A percentile compares a stretch with the other conserved stretches of the same genome.
Conservation (phyloP, 2,888 invertebrate species). For the Callinectes sapidus region DNA sequence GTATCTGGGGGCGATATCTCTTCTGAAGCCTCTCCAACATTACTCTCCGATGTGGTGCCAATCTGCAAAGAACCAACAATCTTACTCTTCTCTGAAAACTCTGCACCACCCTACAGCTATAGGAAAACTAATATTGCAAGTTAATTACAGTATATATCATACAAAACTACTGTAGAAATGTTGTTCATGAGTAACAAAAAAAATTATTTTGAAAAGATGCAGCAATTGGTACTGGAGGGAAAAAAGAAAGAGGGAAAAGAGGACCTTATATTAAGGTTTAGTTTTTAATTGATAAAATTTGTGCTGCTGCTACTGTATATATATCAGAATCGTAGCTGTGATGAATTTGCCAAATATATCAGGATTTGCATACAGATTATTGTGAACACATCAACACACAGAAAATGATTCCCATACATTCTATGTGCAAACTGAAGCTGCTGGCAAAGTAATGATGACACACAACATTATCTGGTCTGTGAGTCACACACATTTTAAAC, state of each 20-base stretch:
- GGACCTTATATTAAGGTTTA: neutral
- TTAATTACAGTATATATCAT: neutral
- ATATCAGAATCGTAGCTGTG: neutral
- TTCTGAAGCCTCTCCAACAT: slow-evolving; percentile 69
- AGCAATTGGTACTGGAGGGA: neutral
- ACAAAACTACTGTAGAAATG: neutral
- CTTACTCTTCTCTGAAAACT: neutral
- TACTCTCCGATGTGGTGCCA: slow-evolving; percentile 34
- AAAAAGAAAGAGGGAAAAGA: neutral
- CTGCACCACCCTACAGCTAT: neutral
- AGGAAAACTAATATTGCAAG: neutral
- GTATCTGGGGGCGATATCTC: slow-evolving; percentile 69
- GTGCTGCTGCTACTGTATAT: neutral
- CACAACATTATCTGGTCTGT: neutral
- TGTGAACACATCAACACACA: neutral
- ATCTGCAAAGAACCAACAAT: slow-evolving; percentile 26
- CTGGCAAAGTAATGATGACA: neutral
- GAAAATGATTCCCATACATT: neutral
- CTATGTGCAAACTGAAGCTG: neutral
- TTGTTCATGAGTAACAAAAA: neutral
- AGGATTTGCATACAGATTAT: neutral
- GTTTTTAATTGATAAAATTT: neutral
- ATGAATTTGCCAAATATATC: neutral
- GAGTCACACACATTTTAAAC: neutral
- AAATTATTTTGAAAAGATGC: neutral